A percentile compares a stretch with the other conserved stretches of the same genome.
phyloP scores from a whole-genome alignment of 1,140 invertebrate species.

The Scaptomyza pallida region DNA sequence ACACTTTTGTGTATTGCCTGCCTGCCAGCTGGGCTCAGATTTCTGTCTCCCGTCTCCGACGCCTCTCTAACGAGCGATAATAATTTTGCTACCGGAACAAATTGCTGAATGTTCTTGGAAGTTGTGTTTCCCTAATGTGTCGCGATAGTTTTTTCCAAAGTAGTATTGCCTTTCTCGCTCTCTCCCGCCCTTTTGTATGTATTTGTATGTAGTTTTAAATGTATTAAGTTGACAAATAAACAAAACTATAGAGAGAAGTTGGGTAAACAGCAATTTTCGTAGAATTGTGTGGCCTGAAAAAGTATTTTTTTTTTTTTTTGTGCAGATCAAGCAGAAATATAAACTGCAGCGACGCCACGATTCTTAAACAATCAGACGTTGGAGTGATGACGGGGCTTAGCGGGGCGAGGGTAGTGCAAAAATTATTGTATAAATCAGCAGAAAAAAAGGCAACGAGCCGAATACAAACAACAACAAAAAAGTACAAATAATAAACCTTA shows the following conservation, averaged over 20 bases:
- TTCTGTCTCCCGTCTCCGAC: constrained; percentile 7
- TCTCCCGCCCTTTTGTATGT: constrained; percentile 3
- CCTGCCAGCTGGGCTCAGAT: constrained; percentile 27
- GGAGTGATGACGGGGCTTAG: background rate
- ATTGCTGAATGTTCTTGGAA: constrained; percentile 71
- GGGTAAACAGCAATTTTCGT: constrained; percentile 58
- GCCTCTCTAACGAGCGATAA: constrained; percentile 10
- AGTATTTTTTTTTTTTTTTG: constrained; percentile 67
- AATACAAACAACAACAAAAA: constrained; percentile 19
- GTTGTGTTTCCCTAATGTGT: constrained; percentile 36
- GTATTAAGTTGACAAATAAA: constrained; percentile 49
- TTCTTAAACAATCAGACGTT: constrained; percentile 74
- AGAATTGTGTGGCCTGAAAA: constrained; percentile 56
- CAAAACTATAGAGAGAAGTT: constrained; percentile 33
- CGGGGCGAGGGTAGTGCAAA: constrained; percentile 23
- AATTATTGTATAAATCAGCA: constrained; percentile 79
- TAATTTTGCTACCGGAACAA: constrained; percentile 69
- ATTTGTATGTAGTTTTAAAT: constrained; percentile 17
- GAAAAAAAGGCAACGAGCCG: constrained; percentile 53
- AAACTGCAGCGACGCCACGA: constrained; percentile 76
- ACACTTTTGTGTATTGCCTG: constrained; percentile 37
- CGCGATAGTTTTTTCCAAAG: constrained; percentile 39
- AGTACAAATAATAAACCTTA: constrained; percentile 77
- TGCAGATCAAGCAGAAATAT: constrained; percentile 72
- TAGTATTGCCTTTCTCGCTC: background rate